A percentile compares a stretch with the other conserved stretches of the same genome.
Evolutionary conservation across 2,113 vertebrate genomes (phyloP).

Genomic region (Ariopsis seemanni): DNA sequence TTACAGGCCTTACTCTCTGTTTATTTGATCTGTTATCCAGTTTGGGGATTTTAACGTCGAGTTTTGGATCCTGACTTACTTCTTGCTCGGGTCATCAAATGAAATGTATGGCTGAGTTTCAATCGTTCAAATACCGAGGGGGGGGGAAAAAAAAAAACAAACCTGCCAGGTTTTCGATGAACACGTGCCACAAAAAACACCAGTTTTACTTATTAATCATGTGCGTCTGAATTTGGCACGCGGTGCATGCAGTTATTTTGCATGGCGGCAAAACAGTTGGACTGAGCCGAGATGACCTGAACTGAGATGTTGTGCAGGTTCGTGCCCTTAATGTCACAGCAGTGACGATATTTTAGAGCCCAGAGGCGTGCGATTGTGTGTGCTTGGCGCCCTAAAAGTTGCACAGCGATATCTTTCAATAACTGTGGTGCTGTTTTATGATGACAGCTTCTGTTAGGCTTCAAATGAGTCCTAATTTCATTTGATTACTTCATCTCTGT

Average conservation of each 20-base stretch:
- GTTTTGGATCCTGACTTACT: conserved; percentile 9
- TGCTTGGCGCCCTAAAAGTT: not conserved
- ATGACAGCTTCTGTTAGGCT: conserved; percentile 63
- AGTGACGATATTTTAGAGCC: not conserved
- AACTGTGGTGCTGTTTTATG: conserved; percentile 52
- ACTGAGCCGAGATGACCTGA: conserved; percentile 41
- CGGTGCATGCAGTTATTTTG: conserved; percentile 14
- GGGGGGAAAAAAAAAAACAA: not conserved
- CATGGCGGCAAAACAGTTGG: conserved; percentile 42
- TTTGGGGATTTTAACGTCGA: conserved; percentile 10
- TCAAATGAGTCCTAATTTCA: conserved; percentile 70
- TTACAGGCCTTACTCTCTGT: conserved; percentile 53
- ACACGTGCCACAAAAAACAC: conserved; percentile 46
- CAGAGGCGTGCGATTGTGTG: not conserved
- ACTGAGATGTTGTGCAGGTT: not conserved
- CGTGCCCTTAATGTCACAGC: not conserved
- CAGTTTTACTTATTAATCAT: conserved; percentile 33
- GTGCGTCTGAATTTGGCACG: conserved; percentile 44
- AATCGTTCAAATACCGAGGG: conserved; percentile 53
- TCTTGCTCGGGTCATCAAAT: conserved; percentile 27
- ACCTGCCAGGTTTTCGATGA: conserved; percentile 45
- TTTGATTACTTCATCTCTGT: conserved; percentile 67
- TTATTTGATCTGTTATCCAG: conserved; percentile 63
- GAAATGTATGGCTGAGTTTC: conserved; percentile 46
- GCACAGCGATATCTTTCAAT: conserved; percentile 24